Conservation (phyloP, 2,888 invertebrate species). For the Spialia ferax region DNA sequence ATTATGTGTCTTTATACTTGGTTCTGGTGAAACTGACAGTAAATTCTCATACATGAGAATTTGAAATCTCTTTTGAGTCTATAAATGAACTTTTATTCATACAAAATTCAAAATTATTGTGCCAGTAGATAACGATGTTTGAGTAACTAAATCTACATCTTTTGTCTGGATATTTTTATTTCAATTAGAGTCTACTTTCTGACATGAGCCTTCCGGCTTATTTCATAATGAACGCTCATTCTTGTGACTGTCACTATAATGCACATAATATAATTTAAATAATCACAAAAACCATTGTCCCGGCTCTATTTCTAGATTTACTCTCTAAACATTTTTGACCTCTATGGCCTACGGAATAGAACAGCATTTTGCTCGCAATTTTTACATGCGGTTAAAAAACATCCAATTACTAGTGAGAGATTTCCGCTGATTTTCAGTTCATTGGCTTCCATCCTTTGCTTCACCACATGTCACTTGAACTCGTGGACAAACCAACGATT, state of each 20-base stretch:
- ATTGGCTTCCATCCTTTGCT: constrained; percentile 42
- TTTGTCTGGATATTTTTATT: not conserved
- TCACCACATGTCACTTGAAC: constrained; percentile 40
- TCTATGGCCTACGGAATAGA: constrained; percentile 7
- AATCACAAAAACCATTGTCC: constrained; percentile 35
- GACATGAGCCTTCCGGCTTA: constrained; percentile 19
- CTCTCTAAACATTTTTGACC: not conserved
- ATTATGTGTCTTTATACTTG: too few relatives aligned
- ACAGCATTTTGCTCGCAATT: constrained; percentile 15
- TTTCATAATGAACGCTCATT: constrained; percentile 17
- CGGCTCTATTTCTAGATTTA: constrained; percentile 17
- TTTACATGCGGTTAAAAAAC: constrained; percentile 33
- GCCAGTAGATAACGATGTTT: not conserved
- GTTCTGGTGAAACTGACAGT: not conserved
- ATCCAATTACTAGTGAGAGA: constrained; percentile 40
- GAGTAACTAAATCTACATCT: not conserved
- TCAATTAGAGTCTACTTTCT: constrained; percentile 17
- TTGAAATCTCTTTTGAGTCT: too few relatives aligned
- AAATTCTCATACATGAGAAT: too few relatives aligned
- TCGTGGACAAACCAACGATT: constrained; percentile 24
- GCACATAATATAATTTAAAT: constrained; percentile 30
- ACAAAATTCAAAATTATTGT: not conserved
- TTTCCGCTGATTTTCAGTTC: constrained; percentile 42
- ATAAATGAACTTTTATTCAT: not conserved
- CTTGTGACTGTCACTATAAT: constrained; percentile 1